Conservation (phyloP, 2,888 invertebrate genomes). For the Blera fallax region DNA sequence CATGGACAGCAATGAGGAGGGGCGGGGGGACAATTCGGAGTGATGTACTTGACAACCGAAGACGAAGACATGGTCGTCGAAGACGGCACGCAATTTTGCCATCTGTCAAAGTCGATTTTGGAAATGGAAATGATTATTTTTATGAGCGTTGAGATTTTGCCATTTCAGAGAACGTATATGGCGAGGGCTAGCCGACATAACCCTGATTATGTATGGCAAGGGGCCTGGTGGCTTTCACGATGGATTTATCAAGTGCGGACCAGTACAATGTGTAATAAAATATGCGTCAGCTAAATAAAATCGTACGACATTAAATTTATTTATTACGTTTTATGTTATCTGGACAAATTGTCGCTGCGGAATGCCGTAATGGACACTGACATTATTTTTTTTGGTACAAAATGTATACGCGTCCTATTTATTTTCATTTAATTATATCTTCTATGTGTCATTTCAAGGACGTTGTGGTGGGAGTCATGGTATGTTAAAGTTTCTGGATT, state of each 20-base stretch:
- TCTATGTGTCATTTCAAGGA: not conserved
- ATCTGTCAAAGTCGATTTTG: conserved; percentile 58
- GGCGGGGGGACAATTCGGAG: not conserved
- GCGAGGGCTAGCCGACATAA: not conserved
- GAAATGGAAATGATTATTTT: conserved; percentile 61
- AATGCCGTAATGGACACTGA: not conserved
- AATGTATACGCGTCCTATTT: not conserved
- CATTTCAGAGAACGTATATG: not conserved
- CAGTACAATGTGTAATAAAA: conserved; percentile 37
- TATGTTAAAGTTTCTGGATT: not conserved
- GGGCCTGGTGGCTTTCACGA: conserved; percentile 3
- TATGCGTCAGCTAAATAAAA: conserved; percentile 51
- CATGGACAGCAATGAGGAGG: not conserved
- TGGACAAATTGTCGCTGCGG: conserved; percentile 15
- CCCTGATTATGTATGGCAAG: conserved; percentile 3
- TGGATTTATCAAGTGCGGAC: conserved; percentile 46
- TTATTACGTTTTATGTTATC: conserved; percentile 45
- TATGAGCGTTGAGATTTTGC: conserved; percentile 46
- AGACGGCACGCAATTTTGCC: conserved; percentile 46
- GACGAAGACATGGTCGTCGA: conserved; percentile 18
- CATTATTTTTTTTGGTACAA: not conserved
- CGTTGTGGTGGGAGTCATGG: not conserved
- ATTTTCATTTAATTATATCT: conserved; percentile 16
- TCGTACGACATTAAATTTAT: conserved; percentile 31
- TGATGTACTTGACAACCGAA: conserved; percentile 14